Percentiles rank a stretch among this genome's conserved stretches.
These are phyloP conservation scores for Takifugu ocellatus DNA, from an alignment of 2,797 vertebrate species.

Conservation along the genomic window DNA sequence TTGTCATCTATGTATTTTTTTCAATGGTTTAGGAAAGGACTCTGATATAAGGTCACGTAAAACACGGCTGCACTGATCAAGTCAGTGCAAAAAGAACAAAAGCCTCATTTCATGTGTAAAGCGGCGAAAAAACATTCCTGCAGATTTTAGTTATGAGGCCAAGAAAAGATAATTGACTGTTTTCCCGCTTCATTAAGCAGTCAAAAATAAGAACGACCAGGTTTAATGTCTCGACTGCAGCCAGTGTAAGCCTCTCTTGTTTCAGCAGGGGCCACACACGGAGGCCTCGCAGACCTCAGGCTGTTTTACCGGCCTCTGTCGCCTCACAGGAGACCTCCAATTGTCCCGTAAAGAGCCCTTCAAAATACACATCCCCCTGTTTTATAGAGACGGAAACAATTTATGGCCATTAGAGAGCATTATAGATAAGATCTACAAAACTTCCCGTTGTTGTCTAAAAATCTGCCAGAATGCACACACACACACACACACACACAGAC, in stretches of 20 bases:
- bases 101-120: background rate
- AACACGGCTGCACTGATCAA: background rate
- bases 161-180: slow-evolving; percentile 10
- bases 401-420: slow-evolving; percentile 83
- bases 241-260: slow-evolving; percentile 56
- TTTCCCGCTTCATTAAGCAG: slow-evolving; percentile 41
- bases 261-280: slow-evolving; percentile 84
- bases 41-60: too few species aligned
- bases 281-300: slow-evolving; percentile 77
- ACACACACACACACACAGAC: slow-evolving; percentile 52
- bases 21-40: too few species aligned
- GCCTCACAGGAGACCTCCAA: slow-evolving; percentile 79
- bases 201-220: slow-evolving; percentile 58
- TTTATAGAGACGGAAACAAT: slow-evolving; percentile 89
- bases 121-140: background rate
- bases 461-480: slow-evolving; percentile 64
- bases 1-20: too few species aligned
- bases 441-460: slow-evolving; percentile 75
- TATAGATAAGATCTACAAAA: slow-evolving; percentile 84
- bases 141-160: background rate
- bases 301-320: slow-evolving; percentile 83
- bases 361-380: slow-evolving; percentile 82
- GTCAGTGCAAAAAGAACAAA: background rate
- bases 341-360: slow-evolving; percentile 78
- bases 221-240: slow-evolving; percentile 62